Percentiles rank a stretch among this genome's conserved stretches.
These are phyloP conservation scores for Talpa occidentalis DNA, from an alignment of 2,113 vertebrate species.

Conservation along the genomic window DNA sequence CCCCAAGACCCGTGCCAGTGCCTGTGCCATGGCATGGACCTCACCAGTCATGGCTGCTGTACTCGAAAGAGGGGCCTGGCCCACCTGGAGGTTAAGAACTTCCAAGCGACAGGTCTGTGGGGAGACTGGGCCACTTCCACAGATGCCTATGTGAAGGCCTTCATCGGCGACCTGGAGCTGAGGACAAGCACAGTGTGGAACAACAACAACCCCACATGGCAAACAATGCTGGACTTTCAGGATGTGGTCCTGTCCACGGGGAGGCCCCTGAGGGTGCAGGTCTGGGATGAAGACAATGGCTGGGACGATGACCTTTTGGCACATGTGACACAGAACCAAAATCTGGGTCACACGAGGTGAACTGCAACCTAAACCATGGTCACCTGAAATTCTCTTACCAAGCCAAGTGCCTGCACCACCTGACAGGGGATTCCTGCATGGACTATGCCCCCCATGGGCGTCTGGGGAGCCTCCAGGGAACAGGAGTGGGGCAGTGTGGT, in stretches of 20 bases:
- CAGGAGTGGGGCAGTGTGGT: slow-evolving; percentile 79
- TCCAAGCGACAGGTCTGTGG: slow-evolving; percentile 82
- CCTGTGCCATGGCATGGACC: slow-evolving; percentile 81
- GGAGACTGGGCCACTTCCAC: slow-evolving; percentile 86
- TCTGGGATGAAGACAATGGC: slow-evolving; percentile 90
- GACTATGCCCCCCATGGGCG: slow-evolving; percentile 82
- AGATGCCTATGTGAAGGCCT: slow-evolving; percentile 89
- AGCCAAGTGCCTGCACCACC: slow-evolving; percentile 84
- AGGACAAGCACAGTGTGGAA: slow-evolving; percentile 82
- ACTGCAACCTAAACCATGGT: slow-evolving; percentile 86
- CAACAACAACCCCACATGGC: slow-evolving; percentile 88
- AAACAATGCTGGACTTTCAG: slow-evolving; percentile 77
- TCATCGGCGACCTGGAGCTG: background rate
- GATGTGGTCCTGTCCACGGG: slow-evolving; percentile 59
- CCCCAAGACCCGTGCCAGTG: slow-evolving; percentile 86
- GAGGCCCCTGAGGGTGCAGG: slow-evolving; percentile 85
- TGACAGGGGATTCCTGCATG: slow-evolving; percentile 83
- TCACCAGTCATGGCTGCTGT: slow-evolving; percentile 88
- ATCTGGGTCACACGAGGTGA: slow-evolving; percentile 61
- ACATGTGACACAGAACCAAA: slow-evolving; percentile 75
- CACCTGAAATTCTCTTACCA: slow-evolving; percentile 81
- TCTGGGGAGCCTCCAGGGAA: slow-evolving; percentile 64
- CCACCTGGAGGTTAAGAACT: slow-evolving; percentile 83
- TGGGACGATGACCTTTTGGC: slow-evolving; percentile 91
- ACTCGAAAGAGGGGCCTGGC: slow-evolving; percentile 86